Base-by-base conservation (phyloP, 2,113 vertebrate species). In the Pangasianodon hypophthalmus region DNA sequence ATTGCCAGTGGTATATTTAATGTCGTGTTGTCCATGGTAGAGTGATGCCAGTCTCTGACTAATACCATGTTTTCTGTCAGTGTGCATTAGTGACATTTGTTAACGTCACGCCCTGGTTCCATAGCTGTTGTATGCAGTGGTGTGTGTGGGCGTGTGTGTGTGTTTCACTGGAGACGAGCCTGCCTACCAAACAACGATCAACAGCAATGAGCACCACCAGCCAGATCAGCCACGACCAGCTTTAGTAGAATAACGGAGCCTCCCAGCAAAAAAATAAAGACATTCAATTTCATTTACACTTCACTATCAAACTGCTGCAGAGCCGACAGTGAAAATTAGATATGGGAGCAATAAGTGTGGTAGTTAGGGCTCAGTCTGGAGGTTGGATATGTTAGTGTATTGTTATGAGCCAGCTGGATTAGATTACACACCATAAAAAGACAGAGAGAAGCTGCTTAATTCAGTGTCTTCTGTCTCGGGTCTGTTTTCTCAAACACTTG, bases 1-100 rank as follows among this genome's bases (percentile, higher is more conserved):
- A 37, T 56, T 90, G 52, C 88, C 83, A 75, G 64, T 77, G 75
- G 86, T 18, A 29, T 82, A 18, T 81, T 9, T 73, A 41, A 26
- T 58, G 80, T 32, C 21, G 1, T 75, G 83, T 86, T 84, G 82
- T 90, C n/a, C 48, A 46, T 84, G 86, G 64, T 62, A 62, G 62
- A 75, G 46, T 50, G 62, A 84, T 91, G 26, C 80, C 50, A 46
- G 67, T n/a, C 54, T 87, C 64, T 86, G 87, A 92, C 84, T 88
- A 90, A 90, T 85, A 85, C 86, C 85, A 64, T 90, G 87, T 62
- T 90, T 85, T 88, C 89, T 92, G 91, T 90, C 89, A 90, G 41
- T 46, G 29, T 75, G 58, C 87, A 87, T 92, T 87, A 92, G 87
- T 92, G 89, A 85, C 91, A 92, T 90, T 92, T 90, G 89, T 87